A percentile compares a stretch with the other conserved stretches of the same genome.
Conservation (phyloP, 2,797 vertebrate genomes). For the Rhinophrynus dorsalis region DNA sequence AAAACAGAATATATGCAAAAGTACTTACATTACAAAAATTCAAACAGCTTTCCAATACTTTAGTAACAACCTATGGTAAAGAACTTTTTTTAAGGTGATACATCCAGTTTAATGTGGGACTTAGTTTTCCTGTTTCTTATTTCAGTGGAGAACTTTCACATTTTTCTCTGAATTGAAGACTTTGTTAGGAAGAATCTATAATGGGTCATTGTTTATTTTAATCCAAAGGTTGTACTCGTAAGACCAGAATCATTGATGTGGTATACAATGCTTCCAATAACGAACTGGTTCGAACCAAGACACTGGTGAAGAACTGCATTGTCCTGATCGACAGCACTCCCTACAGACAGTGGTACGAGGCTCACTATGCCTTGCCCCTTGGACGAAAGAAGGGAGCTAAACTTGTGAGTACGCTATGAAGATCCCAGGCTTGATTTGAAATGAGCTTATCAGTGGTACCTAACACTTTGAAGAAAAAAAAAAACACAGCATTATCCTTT, state of each 20-base stretch:
- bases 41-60: too few species aligned
- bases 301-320: constrained; percentile 97
- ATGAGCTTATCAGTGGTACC: neutral
- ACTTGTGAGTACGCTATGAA: constrained; percentile 83
- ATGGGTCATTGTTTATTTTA: neutral
- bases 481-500: too few species aligned
- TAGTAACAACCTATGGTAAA: too few species aligned
- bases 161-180: neutral
- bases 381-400: constrained; percentile 98
- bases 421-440: too few species aligned
- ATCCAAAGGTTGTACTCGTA: constrained; percentile 89
- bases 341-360: constrained; percentile 96
- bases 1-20: too few species aligned
- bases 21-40: too few species aligned
- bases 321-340: constrained; percentile 91
- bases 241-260: constrained; percentile 96
- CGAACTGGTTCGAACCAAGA: constrained; percentile 96
- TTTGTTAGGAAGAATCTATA: too few species aligned
- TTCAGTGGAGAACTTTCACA: neutral
- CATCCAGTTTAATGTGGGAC: too few species aligned
- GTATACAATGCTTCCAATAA: constrained; percentile 99
- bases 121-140: too few species aligned
- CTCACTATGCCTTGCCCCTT: constrained; percentile 91
- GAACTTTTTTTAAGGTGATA: too few species aligned
- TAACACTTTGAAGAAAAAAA: too few species aligned